Conservation (phyloP, 2,797 vertebrate genomes). For the Pelochelys cantorii region DNA sequence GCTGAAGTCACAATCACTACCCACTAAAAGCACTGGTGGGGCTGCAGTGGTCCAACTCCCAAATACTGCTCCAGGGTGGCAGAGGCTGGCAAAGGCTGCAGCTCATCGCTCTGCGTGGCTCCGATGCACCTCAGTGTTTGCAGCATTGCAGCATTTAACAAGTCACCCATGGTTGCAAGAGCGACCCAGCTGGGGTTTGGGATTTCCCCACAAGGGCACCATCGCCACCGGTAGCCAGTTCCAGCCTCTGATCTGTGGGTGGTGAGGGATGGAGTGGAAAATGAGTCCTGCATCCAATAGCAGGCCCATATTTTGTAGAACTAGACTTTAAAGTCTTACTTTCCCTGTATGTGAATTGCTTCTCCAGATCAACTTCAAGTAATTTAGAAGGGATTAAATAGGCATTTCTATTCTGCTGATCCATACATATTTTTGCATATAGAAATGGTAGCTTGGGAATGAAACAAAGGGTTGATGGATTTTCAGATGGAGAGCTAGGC, state of each 20-base stretch:
- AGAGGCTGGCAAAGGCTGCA: neutral
- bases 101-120: neutral
- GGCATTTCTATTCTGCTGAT: neutral
- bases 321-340: constrained; percentile 4
- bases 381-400: neutral
- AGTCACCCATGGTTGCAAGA: neutral
- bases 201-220: neutral
- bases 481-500: rapidly evolving
- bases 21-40: neutral
- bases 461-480: neutral
- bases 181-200: neutral
- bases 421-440: neutral
- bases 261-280: neutral
- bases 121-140: neutral
- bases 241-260: neutral
- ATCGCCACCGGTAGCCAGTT: neutral
- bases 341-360: neutral
- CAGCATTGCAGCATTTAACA: neutral
- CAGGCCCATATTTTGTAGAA: neutral
- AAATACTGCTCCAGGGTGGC: neutral
- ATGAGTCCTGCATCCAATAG: neutral
- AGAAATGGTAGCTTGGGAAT: neutral
- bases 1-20: neutral
- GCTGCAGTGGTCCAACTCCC: neutral
- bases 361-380: constrained; percentile 28